A percentile compares a stretch with the other conserved stretches of the same genome.
These are phyloP conservation scores for Australoheros scitulus DNA, from an alignment of 2,113 vertebrate species.

Conservation along the genomic window DNA sequence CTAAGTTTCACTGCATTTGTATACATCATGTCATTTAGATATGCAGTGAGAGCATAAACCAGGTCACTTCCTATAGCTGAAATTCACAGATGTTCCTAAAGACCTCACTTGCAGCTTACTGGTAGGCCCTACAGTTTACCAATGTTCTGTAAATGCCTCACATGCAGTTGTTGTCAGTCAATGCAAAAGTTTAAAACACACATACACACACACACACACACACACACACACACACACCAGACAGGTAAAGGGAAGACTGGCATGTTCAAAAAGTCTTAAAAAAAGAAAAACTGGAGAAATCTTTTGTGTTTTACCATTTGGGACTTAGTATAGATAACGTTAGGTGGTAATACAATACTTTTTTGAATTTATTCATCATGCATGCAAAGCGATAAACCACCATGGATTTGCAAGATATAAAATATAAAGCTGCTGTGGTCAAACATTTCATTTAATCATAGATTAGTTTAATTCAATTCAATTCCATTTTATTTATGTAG, in stretches of 20 bases:
- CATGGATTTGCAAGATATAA: neutral
- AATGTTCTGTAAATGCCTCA: neutral
- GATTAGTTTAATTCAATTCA: too few relatives aligned
- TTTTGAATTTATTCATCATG: neutral
- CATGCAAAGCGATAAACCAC: neutral
- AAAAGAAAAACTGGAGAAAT: too few relatives aligned
- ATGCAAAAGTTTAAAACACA: neutral
- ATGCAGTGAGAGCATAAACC: neutral
- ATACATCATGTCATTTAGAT: fast-evolving
- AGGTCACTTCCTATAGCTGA: neutral
- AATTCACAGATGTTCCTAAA: neutral
- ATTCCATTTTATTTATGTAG: too few relatives aligned
- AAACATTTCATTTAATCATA: neutral
- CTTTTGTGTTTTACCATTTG: too few relatives aligned
- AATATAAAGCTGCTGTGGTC: neutral
- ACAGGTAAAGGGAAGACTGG: too few relatives aligned
- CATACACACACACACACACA: too few relatives aligned
- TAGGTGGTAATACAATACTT: neutral
- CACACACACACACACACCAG: too few relatives aligned
- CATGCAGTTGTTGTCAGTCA: neutral
- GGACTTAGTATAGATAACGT: neutral
- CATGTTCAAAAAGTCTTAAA: too few relatives aligned
- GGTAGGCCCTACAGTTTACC: neutral
- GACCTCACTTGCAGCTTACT: neutral
- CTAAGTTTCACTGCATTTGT: neutral